A percentile compares a stretch with the other conserved stretches of the same genome.
Conservation (phyloP, 30 jellyfish, hydroid and myxozoan genomes). For the Nemopilema nomurai region DNA sequence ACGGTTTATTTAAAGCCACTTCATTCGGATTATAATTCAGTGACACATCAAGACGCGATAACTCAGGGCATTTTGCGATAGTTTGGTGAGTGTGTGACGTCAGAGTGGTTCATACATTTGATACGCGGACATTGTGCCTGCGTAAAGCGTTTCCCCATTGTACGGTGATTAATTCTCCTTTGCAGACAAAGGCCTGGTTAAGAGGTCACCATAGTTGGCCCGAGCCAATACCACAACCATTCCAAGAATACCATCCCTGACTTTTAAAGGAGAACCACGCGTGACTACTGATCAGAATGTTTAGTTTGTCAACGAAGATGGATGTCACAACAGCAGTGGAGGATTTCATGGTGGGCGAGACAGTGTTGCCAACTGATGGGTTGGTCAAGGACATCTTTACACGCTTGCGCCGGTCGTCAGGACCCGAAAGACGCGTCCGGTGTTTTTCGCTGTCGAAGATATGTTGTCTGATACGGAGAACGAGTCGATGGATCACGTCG, state of each 20-base stretch:
- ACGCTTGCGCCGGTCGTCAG: not conserved
- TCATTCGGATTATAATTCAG: not conserved
- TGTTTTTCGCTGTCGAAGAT: not conserved
- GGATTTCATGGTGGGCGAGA: not conserved
- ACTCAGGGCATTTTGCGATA: not conserved
- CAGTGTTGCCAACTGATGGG: slow-evolving; percentile 1
- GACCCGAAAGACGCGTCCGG: not conserved
- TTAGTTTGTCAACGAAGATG: not conserved
- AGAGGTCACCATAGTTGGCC: slow-evolving; percentile 5
- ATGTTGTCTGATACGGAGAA: not conserved
- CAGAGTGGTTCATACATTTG: not conserved
- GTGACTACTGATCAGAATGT: not conserved
- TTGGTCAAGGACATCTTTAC: not conserved
- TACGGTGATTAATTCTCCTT: not conserved
- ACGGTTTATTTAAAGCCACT: not conserved
- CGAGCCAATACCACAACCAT: slow-evolving; percentile 16
- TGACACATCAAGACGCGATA: not conserved
- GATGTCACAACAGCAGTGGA: not conserved
- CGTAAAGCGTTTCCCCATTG: not conserved
- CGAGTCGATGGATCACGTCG: not conserved
- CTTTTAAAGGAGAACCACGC: not conserved
- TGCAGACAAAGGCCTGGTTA: not conserved
- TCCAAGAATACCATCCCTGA: slow-evolving; percentile 13
- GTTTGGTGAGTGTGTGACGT: slow-evolving; percentile 2
- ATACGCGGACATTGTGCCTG: not conserved